A percentile compares a stretch with the other conserved stretches of the same genome.
Conservation (phyloP, 2,113 vertebrate genomes). For the Budorcas taxicolor region DNA sequence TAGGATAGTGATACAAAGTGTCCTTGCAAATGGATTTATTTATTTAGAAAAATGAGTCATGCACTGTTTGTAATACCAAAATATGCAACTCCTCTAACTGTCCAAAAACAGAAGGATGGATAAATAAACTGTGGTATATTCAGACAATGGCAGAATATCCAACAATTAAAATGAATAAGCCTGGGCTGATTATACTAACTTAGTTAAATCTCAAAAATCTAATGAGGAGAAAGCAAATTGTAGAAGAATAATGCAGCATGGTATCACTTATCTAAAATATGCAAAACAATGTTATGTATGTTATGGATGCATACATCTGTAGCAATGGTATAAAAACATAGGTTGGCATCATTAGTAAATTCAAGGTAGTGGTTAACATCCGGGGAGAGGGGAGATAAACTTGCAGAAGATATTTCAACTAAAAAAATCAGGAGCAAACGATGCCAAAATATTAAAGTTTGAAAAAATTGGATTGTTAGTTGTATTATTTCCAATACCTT, state of each 20-base stretch:
- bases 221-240: not conserved
- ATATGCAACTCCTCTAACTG: constrained; percentile 29
- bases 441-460: not conserved
- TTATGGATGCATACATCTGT: not conserved
- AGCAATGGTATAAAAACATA: not conserved
- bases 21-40: constrained; percentile 47
- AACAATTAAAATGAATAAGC: constrained; percentile 45
- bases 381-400: not conserved
- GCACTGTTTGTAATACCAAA: constrained; percentile 28
- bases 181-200: not conserved
- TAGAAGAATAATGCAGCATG: not conserved
- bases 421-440: constrained; percentile 10
- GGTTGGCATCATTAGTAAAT: not conserved
- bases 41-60: constrained; percentile 40
- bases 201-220: constrained; percentile 33
- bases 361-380: not conserved
- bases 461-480: not conserved
- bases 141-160: constrained; percentile 30
- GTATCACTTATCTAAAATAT: constrained; percentile 17
- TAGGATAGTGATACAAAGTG: constrained; percentile 25
- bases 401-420: constrained; percentile 20
- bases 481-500: not conserved
- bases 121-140: constrained; percentile 47
- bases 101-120: constrained; percentile 34
- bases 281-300: not conserved